A percentile compares a stretch with the other conserved stretches of the same genome.
Conservation (phyloP, 2,113 vertebrate genomes). For the Callaeas wilsoni region DNA sequence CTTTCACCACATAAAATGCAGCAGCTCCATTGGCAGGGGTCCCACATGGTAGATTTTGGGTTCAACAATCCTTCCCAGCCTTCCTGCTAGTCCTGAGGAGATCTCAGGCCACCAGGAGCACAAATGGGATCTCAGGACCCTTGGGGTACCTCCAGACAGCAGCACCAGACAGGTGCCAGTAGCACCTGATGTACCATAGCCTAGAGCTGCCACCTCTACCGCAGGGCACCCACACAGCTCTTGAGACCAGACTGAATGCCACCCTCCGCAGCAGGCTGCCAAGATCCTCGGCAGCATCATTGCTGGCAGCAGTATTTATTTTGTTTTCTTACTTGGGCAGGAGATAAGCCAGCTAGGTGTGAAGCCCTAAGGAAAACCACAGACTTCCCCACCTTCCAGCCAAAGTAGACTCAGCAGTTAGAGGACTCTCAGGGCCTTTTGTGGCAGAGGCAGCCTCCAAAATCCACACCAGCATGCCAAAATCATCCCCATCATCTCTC, state of each 20-base stretch:
- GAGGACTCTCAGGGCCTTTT: neutral
- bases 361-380: conserved; percentile 16
- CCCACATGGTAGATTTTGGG: neutral
- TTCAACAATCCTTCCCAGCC: neutral
- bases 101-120: neutral
- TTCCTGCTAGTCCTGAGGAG: neutral
- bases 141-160: neutral
- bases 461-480: neutral
- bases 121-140: neutral
- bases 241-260: neutral
- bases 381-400: neutral
- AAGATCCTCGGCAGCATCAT: neutral
- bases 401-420: neutral
- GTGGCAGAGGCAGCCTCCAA: neutral
- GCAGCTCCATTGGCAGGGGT: neutral
- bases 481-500: neutral
- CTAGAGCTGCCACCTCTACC: neutral
- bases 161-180: neutral
- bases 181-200: neutral
- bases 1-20: neutral
- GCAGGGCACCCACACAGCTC: neutral
- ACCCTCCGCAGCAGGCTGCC: neutral
- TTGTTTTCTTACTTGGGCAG: neutral
- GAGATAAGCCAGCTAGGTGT: neutral
- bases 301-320: conserved; percentile 19